phyloP scores from a whole-genome alignment of 2,113 vertebrate species.

The Ornithorhynchus anatinus region DNA sequence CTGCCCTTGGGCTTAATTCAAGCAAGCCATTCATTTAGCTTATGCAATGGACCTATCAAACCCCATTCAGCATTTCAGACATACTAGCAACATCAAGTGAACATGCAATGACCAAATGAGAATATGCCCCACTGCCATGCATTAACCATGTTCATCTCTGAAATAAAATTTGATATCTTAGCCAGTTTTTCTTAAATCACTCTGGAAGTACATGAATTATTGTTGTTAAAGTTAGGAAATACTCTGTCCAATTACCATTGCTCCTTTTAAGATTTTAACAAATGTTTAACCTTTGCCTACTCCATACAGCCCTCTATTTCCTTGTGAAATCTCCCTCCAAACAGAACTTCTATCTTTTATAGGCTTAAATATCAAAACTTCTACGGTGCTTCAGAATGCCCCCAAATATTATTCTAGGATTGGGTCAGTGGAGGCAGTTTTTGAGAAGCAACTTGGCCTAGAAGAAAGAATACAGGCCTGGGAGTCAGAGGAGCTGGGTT shows the following conservation, averaged over 20 bases:
- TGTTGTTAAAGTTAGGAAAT: neutral
- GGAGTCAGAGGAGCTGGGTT: too few relatives aligned
- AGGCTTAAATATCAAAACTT: slow-evolving; percentile 4
- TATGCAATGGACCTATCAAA: slow-evolving; percentile 70
- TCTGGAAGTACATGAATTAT: slow-evolving; percentile 3
- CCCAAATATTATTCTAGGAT: neutral
- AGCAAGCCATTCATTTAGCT: slow-evolving; percentile 81
- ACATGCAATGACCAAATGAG: slow-evolving; percentile 80
- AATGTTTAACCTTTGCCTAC: slow-evolving; percentile 3
- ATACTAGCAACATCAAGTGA: slow-evolving; percentile 72
- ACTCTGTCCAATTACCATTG: neutral
- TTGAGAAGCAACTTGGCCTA: too few relatives aligned
- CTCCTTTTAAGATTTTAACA: neutral
- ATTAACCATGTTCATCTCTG: slow-evolving; percentile 44
- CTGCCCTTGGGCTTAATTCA: slow-evolving; percentile 71
- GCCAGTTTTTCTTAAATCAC: slow-evolving; percentile 17
- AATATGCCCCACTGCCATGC: slow-evolving; percentile 73
- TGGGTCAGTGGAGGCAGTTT: too few relatives aligned
- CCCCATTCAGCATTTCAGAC: slow-evolving; percentile 62
- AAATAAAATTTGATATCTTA: slow-evolving; percentile 9
- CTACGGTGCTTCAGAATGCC: neutral
- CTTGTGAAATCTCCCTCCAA: slow-evolving; percentile 27
- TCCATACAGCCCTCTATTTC: slow-evolving; percentile 1
- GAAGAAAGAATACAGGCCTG: too few relatives aligned
- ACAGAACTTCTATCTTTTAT: slow-evolving; percentile 40